Evolutionary conservation across 2,113 vertebrate genomes (phyloP), one percentile per base, ranked within the genome.

Genomic region (Todiramphus chloris): DNA sequence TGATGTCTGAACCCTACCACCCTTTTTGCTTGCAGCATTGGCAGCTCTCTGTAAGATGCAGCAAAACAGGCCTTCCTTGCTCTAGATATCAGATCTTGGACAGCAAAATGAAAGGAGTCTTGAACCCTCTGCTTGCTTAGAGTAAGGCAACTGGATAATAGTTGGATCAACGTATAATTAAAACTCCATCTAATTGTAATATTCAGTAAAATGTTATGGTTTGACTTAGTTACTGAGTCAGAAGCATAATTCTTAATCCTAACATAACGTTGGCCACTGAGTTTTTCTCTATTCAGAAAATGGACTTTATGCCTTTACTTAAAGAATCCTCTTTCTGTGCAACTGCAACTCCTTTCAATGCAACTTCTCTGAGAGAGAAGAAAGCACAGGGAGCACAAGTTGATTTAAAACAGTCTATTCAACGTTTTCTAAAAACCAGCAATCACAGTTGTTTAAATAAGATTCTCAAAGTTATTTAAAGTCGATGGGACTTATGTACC

Each of bases 391-490:
- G 31, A 90, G 59, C 41, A 44, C n/a, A 76, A 83, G 31, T 33
- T 75, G 53, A 75, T 92, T 94, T 91, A 39, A 89, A 96, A 43
- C 23, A 87, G 58, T 20, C 27, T 82, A 82, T 87, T 89, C 35
- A 56, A 14, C 73, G 35, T 68, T 84, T 92, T 51, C 59, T 16
- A 56, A 82, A 72, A 35, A 64, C 10, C 37, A 59, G 16, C 21
- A 16, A 17, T 44, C 41, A 41, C 21, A 19, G 30, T 64, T 58
- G 24, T 73, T 77, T 51, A 75, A 68, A 13, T 21, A 48, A 86
- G 20, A 37, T 51, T 81, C 80, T 69, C 30, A 28, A 37, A 79
- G 77, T 90, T 85, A 81, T 89, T 87, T 90, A 70, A 91, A 94
- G 83, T 75, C 81, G 51, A n/a, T 8, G 35, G 37, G 77, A 70